Evolutionary conservation across 1,140 invertebrate genomes (phyloP), one percentile per base, ranked within the genome.

Genomic region (Drosophila funebris): DNA sequence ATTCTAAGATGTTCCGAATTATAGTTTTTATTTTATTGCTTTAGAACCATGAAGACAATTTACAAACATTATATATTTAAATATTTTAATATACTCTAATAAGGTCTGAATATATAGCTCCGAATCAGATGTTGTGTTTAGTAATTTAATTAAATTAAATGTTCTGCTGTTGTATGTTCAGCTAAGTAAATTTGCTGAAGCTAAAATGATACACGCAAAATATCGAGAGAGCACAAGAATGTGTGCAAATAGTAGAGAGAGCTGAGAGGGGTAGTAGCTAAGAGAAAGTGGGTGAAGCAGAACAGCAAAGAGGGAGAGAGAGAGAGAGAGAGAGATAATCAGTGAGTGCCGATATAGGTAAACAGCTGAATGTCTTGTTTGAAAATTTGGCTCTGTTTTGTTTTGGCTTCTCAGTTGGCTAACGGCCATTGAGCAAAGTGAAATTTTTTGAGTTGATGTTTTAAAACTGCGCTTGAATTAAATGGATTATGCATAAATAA

Each of bases 321-420:
- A 39, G 20, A 41, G 2, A 39, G 4, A 44, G 29, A 20, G 37
- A 20, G 29, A 27, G 27, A 27, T 14, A 39, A 7, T 22, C 24
- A 37, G 36, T 18, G 48, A 9, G n/a, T 29, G 36, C 6, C 27
- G 57, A 24, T 24, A 27, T 24, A 63, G 60, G 14, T 27, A 52
- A 63, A 50, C 33, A 61, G 22, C 8, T 52, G 48, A 52, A 16
- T 43, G 54, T 4, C 46, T 29, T 18, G 18, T 48, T 69, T 67
- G 44, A 52, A 63, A 70, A 66, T 60, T 70, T 18, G 37, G 31
- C 33, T 43, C 67, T 58, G 78, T 63, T 61, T 70, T 52, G 36
- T 43, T 58, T 16, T 18, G 31, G 41, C 60, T 36, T 20, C 33
- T 56, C 70, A 73, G 72, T 85, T 77, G 77, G 18, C 67, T 61